phyloP scores from a whole-genome alignment of 2,797 vertebrate genomes.

The Chelon auratus region DNA sequence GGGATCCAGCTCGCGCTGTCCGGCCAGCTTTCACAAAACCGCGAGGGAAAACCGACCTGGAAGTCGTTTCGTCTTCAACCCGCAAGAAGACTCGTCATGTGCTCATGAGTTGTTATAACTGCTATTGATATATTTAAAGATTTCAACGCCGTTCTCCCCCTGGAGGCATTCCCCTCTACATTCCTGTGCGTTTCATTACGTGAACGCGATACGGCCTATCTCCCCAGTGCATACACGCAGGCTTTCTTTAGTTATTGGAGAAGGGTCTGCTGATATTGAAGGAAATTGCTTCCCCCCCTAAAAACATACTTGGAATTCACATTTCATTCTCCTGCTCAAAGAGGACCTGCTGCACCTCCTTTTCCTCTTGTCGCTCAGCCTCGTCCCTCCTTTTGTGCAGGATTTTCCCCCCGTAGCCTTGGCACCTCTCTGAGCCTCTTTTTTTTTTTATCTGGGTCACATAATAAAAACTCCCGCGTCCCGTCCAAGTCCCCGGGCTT shows the following conservation, averaged over 20 bases:
- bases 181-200: slow-evolving; percentile 53
- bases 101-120: slow-evolving; percentile 49
- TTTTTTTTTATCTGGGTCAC: background rate
- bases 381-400: background rate
- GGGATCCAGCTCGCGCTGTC: too few relatives aligned
- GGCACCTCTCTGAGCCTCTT: too few relatives aligned
- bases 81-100: too few relatives aligned
- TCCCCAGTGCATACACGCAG: slow-evolving; percentile 27
- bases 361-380: background rate
- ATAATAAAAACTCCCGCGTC: background rate
- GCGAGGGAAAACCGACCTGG: too few relatives aligned
- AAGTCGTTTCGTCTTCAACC: too few relatives aligned
- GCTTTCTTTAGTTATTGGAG: slow-evolving; percentile 39
- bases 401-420: background rate
- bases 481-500: slow-evolving; percentile 18
- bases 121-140: slow-evolving; percentile 30
- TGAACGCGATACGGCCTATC: slow-evolving; percentile 43
- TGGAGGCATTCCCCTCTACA: slow-evolving; percentile 34
- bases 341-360: background rate
- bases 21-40: too few relatives aligned
- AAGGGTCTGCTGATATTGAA: slow-evolving; percentile 43
- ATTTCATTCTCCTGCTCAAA: background rate
- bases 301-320: slow-evolving; percentile 43
- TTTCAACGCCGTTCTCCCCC: slow-evolving; percentile 23
- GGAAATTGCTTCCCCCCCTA: slow-evolving; percentile 59